Evolutionary conservation across 53 echinoderm and acorn worm genomes (phyloP).

Genomic region (Holothuria leucospilota): DNA sequence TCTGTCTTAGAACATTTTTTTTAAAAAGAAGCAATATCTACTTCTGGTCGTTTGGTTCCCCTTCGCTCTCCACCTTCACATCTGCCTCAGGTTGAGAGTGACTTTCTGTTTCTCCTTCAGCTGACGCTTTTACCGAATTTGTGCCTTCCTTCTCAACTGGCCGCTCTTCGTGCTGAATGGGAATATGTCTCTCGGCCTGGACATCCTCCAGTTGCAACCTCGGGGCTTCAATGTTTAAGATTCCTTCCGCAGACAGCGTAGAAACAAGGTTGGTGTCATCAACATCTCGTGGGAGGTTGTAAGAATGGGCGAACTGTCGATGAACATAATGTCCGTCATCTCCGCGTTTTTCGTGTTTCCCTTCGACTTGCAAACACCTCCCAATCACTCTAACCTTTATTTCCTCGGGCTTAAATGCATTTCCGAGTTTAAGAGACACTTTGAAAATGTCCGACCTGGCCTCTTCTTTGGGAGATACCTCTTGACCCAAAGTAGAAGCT

Average conservation of each 20-base stretch:
- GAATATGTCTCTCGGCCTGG: constrained; percentile 5
- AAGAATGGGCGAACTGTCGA: constrained; percentile 13
- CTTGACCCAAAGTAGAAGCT: constrained; percentile 5
- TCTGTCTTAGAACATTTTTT: too few species aligned
- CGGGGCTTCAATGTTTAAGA: constrained; percentile 23
- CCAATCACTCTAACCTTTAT: constrained; percentile 16
- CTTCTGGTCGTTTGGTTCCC: too few species aligned
- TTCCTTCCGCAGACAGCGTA: constrained; percentile 20
- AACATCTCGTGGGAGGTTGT: constrained; percentile 22
- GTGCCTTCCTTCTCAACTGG: too few species aligned
- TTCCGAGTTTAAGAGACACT: constrained; percentile 36
- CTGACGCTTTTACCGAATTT: too few species aligned
- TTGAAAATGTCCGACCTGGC: neutral
- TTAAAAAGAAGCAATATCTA: too few species aligned
- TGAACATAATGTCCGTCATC: constrained; percentile 22
- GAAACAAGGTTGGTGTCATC: constrained; percentile 30
- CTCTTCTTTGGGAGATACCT: neutral
- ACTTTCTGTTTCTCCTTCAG: too few species aligned
- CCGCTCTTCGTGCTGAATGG: constrained; percentile 11
- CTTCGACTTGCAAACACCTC: constrained; percentile 35
- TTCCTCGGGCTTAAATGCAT: constrained; percentile 25
- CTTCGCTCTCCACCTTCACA: too few species aligned
- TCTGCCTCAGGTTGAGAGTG: too few species aligned
- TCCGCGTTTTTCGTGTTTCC: constrained; percentile 15
- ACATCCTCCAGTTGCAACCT: constrained; percentile 7